phyloP scores from a whole-genome alignment of 2,797 vertebrate genomes.

The Apogon hyalosoma region DNA sequence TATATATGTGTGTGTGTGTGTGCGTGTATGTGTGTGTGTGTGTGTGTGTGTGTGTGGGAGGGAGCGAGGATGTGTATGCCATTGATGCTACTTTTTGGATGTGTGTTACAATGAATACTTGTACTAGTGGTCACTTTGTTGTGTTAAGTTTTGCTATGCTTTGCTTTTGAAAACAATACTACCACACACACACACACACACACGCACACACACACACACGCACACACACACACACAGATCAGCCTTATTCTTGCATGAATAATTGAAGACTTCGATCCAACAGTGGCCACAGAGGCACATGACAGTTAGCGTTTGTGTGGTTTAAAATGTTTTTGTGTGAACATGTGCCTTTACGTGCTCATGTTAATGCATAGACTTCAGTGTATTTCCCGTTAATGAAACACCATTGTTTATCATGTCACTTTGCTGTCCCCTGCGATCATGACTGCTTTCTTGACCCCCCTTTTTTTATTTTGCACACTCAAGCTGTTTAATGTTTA shows the following conservation, averaged over 20 bases:
- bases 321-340: constrained; percentile 1
- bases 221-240: constrained; percentile 33
- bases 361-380: constrained; percentile 29
- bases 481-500: constrained; percentile 43
- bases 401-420: constrained; percentile 34
- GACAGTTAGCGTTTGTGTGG: constrained; percentile 21
- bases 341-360: not conserved
- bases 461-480: not conserved
- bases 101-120: constrained; percentile 28
- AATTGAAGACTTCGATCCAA: constrained; percentile 76
- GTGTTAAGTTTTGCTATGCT: constrained; percentile 32
- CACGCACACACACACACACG: constrained; percentile 17
- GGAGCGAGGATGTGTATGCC: constrained; percentile 4
- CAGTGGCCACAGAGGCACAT: constrained; percentile 55
- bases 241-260: constrained; percentile 70
- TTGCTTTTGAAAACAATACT: constrained; percentile 67
- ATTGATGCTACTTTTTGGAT: constrained; percentile 14
- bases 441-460: constrained; percentile 19
- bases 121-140: constrained; percentile 28
- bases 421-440: constrained; percentile 22
- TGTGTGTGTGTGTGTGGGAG: too few relatives aligned
- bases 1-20: not conserved
- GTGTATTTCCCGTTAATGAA: constrained; percentile 33
- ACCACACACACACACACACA: constrained; percentile 30
- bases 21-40: constrained; percentile 5